Evolutionary conservation across 2,888 invertebrate species (phyloP).

Genomic region (Mimumesa dahlbomi): DNA sequence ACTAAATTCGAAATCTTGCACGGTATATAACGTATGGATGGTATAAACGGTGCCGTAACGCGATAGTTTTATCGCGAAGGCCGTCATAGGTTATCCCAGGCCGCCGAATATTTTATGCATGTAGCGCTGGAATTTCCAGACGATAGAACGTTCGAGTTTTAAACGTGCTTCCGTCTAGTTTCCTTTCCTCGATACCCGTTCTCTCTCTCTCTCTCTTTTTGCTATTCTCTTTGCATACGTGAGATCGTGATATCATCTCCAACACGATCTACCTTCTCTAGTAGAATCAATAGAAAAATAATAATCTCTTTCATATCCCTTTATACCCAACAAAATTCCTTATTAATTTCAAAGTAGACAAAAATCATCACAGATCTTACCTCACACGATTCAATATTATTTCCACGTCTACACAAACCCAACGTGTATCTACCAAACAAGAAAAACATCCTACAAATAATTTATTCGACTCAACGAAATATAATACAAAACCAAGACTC

Average conservation of each 20-base stretch:
- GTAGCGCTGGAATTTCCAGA: constrained; percentile 33
- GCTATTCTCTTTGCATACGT: constrained; percentile 21
- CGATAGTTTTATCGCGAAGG: neutral
- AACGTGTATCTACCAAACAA: too few relatives aligned
- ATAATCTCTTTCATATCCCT: neutral
- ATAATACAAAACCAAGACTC: too few relatives aligned
- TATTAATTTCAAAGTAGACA: too few relatives aligned
- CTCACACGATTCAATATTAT: too few relatives aligned
- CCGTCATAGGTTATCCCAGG: neutral
- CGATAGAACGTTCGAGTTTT: neutral
- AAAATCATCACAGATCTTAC: too few relatives aligned
- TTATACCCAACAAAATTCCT: too few relatives aligned
- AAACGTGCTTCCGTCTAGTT: constrained; percentile 8
- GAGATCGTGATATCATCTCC: constrained; percentile 22
- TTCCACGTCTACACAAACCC: too few relatives aligned
- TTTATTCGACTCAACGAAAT: too few relatives aligned
- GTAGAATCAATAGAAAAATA: constrained; percentile 1
- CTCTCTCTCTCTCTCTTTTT: constrained; percentile 10
- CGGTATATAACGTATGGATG: too few relatives aligned
- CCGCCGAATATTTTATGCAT: constrained; percentile 27
- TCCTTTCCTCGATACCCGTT: too few relatives aligned
- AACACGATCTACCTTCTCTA: neutral
- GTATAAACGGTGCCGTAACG: too few relatives aligned
- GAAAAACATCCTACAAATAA: too few relatives aligned
- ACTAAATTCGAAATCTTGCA: constrained; percentile 38